Conservation (phyloP, 2,113 vertebrate species). For the Leuciscus idus region DNA sequence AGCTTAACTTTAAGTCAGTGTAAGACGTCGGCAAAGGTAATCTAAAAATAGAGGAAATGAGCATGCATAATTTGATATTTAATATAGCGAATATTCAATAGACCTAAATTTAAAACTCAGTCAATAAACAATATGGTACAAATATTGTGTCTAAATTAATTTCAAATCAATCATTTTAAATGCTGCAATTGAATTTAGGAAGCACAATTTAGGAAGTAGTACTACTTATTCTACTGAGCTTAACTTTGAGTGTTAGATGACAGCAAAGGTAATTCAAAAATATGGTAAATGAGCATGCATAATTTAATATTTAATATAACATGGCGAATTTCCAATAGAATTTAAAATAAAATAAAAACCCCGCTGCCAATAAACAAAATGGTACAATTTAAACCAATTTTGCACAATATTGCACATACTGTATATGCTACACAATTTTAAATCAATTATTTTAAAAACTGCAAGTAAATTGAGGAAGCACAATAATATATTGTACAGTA, state of each 20-base stretch:
- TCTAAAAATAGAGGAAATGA: not conserved
- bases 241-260: not conserved
- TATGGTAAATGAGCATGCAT: not conserved
- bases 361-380: not conserved
- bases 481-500: not conserved
- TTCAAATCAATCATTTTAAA: not conserved
- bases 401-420: not conserved
- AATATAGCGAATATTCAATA: not conserved
- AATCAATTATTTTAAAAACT: not conserved
- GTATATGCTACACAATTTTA: no score
- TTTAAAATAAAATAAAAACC: not conserved
- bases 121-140: not conserved
- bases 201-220: not conserved
- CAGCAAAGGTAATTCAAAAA: not conserved
- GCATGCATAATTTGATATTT: not conserved
- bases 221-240: not conserved
- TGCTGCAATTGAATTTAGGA: not conserved
- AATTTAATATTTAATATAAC: not conserved
- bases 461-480: not conserved
- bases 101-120: not conserved
- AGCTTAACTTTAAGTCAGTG: not conserved
- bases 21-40: not conserved
- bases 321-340: not conserved
- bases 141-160: not conserved
- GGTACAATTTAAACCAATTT: not conserved